Evolutionary conservation across 2,797 vertebrate genomes (phyloP).

Genomic region (Enteromius paludinosus): DNA sequence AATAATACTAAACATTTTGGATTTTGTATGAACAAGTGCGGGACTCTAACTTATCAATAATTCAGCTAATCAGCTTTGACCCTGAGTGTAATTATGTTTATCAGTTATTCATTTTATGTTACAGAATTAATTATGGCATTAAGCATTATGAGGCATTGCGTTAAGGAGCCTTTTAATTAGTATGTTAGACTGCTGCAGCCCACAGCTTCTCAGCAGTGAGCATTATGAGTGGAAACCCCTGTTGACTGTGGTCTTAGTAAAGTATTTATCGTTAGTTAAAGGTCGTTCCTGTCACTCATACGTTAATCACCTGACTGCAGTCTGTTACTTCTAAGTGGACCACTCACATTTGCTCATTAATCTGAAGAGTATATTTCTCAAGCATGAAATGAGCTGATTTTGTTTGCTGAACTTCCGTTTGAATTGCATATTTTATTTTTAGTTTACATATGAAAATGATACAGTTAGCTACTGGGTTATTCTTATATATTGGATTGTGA

Average conservation of each 20-base stretch:
- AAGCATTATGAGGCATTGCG: background rate
- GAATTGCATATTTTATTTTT: background rate
- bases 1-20: background rate
- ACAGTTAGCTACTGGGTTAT: background rate
- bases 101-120: conserved; percentile 1
- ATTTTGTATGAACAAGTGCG: background rate
- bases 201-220: conserved; percentile 8
- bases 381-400: conserved; percentile 4
- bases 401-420: background rate
- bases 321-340: conserved; percentile 3
- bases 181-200: conserved; percentile 63
- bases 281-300: conserved; percentile 65
- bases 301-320: conserved; percentile 44
- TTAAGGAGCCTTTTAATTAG: conserved; percentile 22
- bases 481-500: background rate
- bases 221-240: conserved; percentile 57
- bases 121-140: conserved; percentile 1
- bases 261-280: conserved; percentile 55
- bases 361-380: background rate
- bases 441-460: background rate
- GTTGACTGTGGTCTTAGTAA: conserved; percentile 39
- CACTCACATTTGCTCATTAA: background rate
- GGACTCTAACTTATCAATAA: background rate
- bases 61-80: conserved; percentile 10
- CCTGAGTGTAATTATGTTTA: background rate